Percentiles rank a stretch among this genome's conserved stretches.
Conservation (phyloP, 2,888 invertebrate species). For the Anthoptus insignis region DNA sequence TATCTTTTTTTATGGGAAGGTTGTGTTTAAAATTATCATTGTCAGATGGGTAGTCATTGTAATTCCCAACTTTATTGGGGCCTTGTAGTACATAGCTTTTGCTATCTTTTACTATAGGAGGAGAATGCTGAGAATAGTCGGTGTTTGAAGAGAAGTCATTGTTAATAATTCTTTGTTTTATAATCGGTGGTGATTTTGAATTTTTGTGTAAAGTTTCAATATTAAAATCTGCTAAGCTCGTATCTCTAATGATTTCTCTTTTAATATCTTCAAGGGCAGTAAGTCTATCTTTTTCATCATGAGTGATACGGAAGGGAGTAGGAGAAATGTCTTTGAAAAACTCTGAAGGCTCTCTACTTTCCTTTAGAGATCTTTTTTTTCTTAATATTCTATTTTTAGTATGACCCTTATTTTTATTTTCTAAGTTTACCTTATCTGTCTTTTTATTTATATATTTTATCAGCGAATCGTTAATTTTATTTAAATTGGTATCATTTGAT, state of each 20-base stretch:
- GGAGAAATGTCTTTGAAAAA: slow-evolving; percentile 33
- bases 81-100: not conserved
- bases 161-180: slow-evolving; percentile 15
- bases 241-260: slow-evolving; percentile 57
- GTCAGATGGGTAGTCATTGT: not conserved
- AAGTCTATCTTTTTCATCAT: slow-evolving; percentile 44
- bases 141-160: not conserved
- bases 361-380: slow-evolving; percentile 58
- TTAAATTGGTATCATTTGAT: slow-evolving; percentile 42
- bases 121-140: not conserved
- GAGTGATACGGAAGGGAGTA: slow-evolving; percentile 64
- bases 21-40: not conserved
- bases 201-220: slow-evolving; percentile 69
- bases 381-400: slow-evolving; percentile 67
- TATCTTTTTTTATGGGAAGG: not conserved
- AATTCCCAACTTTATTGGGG: not conserved
- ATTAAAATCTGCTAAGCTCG: slow-evolving; percentile 71
- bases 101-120: not conserved
- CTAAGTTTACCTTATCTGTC: slow-evolving; percentile 50
- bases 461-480: slow-evolving; percentile 57
- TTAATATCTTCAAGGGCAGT: slow-evolving; percentile 52
- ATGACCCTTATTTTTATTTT: slow-evolving; percentile 60
- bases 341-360: not conserved
- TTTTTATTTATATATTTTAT: slow-evolving; percentile 72
- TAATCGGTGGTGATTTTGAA: slow-evolving; percentile 35